These are phyloP conservation scores for Aegypius monachus DNA, from an alignment of 2,113 vertebrate species.

Conservation along the genomic window DNA sequence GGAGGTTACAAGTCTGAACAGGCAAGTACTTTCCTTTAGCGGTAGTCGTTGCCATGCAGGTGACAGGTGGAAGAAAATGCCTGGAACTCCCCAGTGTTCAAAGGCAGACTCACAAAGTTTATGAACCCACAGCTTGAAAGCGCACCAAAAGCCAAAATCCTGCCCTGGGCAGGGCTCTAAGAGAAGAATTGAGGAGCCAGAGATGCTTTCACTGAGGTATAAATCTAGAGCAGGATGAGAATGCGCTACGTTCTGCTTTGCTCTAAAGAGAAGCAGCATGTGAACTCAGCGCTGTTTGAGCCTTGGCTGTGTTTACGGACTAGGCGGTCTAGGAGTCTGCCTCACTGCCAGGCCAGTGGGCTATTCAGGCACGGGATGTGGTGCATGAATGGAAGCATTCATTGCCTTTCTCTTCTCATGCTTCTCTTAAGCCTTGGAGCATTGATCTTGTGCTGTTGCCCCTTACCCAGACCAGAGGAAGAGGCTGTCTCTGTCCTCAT, in stretches of 20 bases:
- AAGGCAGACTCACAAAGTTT: background rate
- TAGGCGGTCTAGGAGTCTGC: background rate
- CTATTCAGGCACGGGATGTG: background rate
- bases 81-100: background rate
- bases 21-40: background rate
- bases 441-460: background rate
- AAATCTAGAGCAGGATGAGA: background rate
- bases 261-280: background rate
- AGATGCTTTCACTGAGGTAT: background rate
- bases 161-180: background rate
- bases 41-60: background rate
- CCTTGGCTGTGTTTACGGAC: background rate
- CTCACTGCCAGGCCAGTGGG: background rate
- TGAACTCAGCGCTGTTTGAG: rapidly evolving
- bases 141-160: background rate
- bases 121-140: background rate
- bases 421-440: background rate
- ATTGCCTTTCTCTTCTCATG: background rate
- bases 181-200: background rate
- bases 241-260: background rate
- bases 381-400: background rate
- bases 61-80: background rate
- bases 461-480: background rate
- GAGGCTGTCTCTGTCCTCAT: background rate
- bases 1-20: conserved; percentile 3